Evolutionary conservation across 2,113 vertebrate genomes (phyloP), one percentile per base, ranked within the genome.

Genomic region (Theristicus caerulescens): DNA sequence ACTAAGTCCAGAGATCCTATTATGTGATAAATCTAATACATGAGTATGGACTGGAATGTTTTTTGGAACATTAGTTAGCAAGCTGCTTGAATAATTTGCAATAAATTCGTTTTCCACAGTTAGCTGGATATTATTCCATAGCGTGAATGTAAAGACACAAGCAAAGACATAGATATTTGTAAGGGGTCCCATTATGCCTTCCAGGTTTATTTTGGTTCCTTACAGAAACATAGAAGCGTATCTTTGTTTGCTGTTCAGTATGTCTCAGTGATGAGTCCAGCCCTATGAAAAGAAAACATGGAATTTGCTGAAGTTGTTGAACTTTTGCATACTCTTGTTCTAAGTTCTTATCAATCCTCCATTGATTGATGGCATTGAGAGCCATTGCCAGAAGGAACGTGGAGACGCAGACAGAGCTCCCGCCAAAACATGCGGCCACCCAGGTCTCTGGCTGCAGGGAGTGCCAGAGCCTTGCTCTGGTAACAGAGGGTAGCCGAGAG

Each of bases 1-100:
- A 52, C 80, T 90, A 52, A 99, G 93, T 31, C 95, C 89, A 69
- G 69, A 91, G 67, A 99, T 99, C 40, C 54, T 96, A 93, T 99
- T 99, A 47, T 90, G 74, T 32, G 99, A 99, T 46, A 99, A 94
- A 97, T 99, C 98, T 94, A 98, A 92, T 54, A 97, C 13, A 8
- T 64, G 96, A 82, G 95, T 98, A 61, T 12, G 22, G n/a, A 61
- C 14, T 59, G 97, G 72, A 38, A 98, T 73, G 29, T 46, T 93
- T 59, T 93, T 93, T 69, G 98, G 98, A 86, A 98, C 51, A 36
- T 52, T 51, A 79, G 31, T 72, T n/a, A 98, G 93, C n/a, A 73
- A 93, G 38, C 25, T 54, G 34, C 90, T 86, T 65, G 98, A 98
- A 89, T 86, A 98, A 92, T 98, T 96, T 93, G 93, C 73, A 82